phyloP scores from a whole-genome alignment of 2,888 invertebrate species.

The Apamea epomidion region DNA sequence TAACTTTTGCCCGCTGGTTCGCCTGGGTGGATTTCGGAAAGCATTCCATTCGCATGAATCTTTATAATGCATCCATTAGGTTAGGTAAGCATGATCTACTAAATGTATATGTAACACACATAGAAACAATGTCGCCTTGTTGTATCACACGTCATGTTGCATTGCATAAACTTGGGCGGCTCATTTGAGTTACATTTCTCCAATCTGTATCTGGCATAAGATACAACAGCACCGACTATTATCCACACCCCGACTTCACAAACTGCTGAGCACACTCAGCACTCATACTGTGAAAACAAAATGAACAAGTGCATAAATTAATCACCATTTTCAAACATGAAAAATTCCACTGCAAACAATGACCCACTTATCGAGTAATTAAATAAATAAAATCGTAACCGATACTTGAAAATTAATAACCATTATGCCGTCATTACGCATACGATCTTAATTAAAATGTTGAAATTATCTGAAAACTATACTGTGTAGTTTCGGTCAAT shows the following conservation, averaged over 20 bases:
- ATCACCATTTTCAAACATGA: background rate
- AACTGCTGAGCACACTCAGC: background rate
- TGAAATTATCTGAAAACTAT: constrained; percentile 47
- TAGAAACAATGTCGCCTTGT: too few relatives aligned
- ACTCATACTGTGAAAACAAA: background rate
- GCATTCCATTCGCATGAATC: background rate
- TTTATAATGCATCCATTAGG: background rate
- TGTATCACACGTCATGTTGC: background rate
- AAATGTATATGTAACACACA: too few relatives aligned
- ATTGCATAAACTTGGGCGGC: background rate
- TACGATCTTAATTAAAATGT: constrained; percentile 57
- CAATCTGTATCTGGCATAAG: background rate
- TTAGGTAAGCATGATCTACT: background rate
- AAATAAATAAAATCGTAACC: constrained; percentile 30
- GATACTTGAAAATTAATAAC: constrained; percentile 56
- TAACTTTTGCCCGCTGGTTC: too few relatives aligned
- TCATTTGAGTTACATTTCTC: background rate
- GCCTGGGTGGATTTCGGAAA: too few relatives aligned
- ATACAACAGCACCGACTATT: background rate
- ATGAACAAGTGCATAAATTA: constrained; percentile 1
- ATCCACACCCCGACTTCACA: background rate
- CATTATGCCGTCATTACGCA: constrained; percentile 47
- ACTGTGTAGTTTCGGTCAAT: constrained; percentile 39
- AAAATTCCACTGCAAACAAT: constrained; percentile 13
- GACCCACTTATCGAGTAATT: constrained; percentile 33